Base-by-base conservation (phyloP, 2,113 vertebrate species). In the Galeopterus variegatus region DNA sequence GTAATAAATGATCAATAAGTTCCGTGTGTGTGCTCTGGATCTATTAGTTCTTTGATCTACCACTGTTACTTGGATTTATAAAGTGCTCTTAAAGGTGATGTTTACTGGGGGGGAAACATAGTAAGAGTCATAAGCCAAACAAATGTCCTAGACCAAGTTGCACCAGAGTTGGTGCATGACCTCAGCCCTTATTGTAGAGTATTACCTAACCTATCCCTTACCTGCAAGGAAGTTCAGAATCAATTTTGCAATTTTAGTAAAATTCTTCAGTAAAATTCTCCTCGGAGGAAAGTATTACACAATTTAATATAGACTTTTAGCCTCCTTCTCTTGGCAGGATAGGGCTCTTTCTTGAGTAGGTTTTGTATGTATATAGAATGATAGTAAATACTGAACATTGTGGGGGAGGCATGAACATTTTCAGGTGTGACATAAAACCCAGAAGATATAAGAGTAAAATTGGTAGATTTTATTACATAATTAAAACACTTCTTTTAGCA, bases 401-500 rank as follows among this genome's bases (percentile, higher is more conserved):
- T 2, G 10, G 1, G 19, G 11, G n/a, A 15, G 8, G 36, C 13
- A 1, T 5, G 18, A 8, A 15, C 18, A 60, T 50, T n/a, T 21
- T 8, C 24, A 14, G 5, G n/a, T 5, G 14, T 14, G 64, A 23
- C 60, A 13, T 4, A 41, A 26, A 65, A 84, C 41, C 70, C 23
- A 6, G 18, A 12, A 36, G 33, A 6, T 11, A 10, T 0, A 52
- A 52, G 60, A 24, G 33, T 33, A 45, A 15, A 76, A n/a, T 15
- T 12, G 28, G 48, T 45, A 48, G 21, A 21, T 50, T 48, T 6
- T 8, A 10, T 56, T 50, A 8, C 15, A 19, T 60, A 45, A 41
- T 8, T 56, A 24, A 77, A 52, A 13, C 13, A 56, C 17, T 58
- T n/a, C n/a, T n/a, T 1, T 84, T 28, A 36, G 64, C 26, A 60